A percentile compares a stretch with the other conserved stretches of the same genome.
These are phyloP conservation scores for Clarias laeviceps DNA, from an alignment of 2,797 vertebrate genomes.

Conservation along the genomic window DNA sequence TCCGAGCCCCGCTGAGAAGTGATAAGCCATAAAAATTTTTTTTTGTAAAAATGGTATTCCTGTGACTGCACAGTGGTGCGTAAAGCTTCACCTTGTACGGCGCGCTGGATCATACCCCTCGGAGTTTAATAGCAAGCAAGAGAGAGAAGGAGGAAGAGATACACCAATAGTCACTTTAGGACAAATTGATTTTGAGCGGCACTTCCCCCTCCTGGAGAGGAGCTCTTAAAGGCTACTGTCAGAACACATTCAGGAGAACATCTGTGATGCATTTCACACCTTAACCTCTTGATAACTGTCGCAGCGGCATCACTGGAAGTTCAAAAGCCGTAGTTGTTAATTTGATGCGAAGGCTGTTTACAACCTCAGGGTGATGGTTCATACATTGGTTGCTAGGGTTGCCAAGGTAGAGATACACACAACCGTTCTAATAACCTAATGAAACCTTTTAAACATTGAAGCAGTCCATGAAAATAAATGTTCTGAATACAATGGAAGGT, in stretches of 20 bases:
- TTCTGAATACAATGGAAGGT: background rate
- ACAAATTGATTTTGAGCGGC: constrained; percentile 68
- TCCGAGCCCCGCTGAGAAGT: constrained; percentile 66
- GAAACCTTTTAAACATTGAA: background rate
- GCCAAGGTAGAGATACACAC: background rate
- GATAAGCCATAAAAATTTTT: constrained; percentile 70
- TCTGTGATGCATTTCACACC: constrained; percentile 66
- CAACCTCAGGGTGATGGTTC: constrained; percentile 3
- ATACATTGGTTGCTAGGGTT: constrained; percentile 9
- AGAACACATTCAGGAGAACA: constrained; percentile 66
- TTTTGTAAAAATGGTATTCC: constrained; percentile 70
- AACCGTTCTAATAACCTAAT: background rate
- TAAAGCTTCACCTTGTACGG: constrained; percentile 69
- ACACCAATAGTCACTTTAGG: constrained; percentile 47
- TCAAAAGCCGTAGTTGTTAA: constrained; percentile 30
- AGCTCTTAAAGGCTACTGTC: constrained; percentile 71
- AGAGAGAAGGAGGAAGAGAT: constrained; percentile 26
- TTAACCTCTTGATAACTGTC: constrained; percentile 51
- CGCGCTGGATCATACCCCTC: constrained; percentile 66
- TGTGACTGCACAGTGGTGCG: constrained; percentile 73
- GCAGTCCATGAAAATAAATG: background rate
- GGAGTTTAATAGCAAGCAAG: constrained; percentile 44
- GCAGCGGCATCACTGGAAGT: constrained; percentile 26
- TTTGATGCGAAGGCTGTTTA: constrained; percentile 10
- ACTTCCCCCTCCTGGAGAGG: constrained; percentile 62